phyloP scores from a whole-genome alignment of 2,888 invertebrate species.

The Ophioninae sp. region DNA sequence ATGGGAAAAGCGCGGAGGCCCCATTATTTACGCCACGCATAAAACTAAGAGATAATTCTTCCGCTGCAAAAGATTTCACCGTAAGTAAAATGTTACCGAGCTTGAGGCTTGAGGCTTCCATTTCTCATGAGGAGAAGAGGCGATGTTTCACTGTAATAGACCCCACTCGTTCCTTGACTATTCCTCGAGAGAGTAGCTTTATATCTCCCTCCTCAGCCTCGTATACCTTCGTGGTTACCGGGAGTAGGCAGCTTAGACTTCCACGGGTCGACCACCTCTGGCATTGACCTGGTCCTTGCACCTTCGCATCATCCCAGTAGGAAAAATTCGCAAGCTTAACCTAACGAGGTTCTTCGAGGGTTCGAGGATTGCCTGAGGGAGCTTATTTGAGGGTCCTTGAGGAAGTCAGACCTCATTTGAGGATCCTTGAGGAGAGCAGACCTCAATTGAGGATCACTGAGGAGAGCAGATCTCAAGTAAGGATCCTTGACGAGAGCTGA shows the following conservation, averaged over 20 bases:
- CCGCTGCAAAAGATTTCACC: slow-evolving; percentile 49
- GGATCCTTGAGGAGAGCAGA: no score
- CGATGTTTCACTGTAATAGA: slow-evolving; percentile 60
- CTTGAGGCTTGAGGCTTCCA: slow-evolving; percentile 35
- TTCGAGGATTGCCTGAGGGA: no score
- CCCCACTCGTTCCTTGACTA: slow-evolving; percentile 42
- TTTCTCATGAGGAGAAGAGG: slow-evolving; percentile 36
- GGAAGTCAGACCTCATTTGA: no score
- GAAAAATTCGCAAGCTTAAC: no score
- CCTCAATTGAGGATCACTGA: no score
- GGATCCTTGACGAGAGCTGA: no score
- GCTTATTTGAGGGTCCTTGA: no score
- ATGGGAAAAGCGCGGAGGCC: not conserved
- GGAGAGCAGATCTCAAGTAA: no score
- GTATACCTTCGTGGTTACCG: slow-evolving; percentile 5
- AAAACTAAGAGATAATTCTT: slow-evolving; percentile 55
- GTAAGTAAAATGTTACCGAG: slow-evolving; percentile 50
- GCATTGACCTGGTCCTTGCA: slow-evolving; percentile 52
- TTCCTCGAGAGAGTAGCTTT: slow-evolving; percentile 40
- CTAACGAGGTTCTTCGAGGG: no score
- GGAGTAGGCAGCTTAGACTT: slow-evolving; percentile 40
- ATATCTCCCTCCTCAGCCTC: slow-evolving; percentile 37
- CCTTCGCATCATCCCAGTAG: not conserved
- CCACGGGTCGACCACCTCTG: slow-evolving; percentile 53
- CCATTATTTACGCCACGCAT: slow-evolving; percentile 10